Percentiles rank a stretch among this genome's conserved stretches.
phyloP scores from a whole-genome alignment of 2,888 invertebrate species.

The Lathronympha strigana region DNA sequence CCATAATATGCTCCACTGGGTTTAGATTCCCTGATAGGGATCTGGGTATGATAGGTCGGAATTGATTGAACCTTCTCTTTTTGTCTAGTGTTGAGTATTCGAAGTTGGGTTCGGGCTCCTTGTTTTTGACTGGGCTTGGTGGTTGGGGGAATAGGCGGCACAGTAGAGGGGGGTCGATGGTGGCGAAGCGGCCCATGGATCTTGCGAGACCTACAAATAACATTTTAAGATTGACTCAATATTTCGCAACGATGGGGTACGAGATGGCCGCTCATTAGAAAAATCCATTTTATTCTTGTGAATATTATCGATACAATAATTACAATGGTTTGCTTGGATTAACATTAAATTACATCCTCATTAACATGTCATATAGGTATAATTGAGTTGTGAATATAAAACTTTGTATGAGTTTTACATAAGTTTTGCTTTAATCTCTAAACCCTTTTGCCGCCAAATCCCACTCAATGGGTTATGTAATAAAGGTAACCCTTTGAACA shows the following conservation, averaged over 20 bases:
- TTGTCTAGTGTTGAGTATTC: conserved; percentile 84
- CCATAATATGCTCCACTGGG: conserved; percentile 80
- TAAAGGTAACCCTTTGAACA: too few relatives aligned
- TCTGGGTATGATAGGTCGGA: conserved; percentile 95
- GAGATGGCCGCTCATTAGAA: too few relatives aligned
- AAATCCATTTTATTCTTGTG: too few relatives aligned
- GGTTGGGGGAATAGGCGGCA: conserved; percentile 93
- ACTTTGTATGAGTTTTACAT: too few relatives aligned
- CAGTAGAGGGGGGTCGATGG: conserved; percentile 91
- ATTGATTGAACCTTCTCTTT: conserved; percentile 88
- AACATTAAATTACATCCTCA: too few relatives aligned
- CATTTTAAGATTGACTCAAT: not conserved
- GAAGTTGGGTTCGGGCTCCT: conserved; percentile 71
- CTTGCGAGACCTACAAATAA: conserved; percentile 88
- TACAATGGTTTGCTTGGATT: too few relatives aligned
- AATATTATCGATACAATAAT: too few relatives aligned
- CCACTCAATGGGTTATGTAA: too few relatives aligned
- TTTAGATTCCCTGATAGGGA: conserved; percentile 94
- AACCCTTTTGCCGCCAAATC: not conserved
- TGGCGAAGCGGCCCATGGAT: conserved; percentile 95
- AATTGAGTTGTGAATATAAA: too few relatives aligned
- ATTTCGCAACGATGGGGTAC: too few relatives aligned
- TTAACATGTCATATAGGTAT: too few relatives aligned
- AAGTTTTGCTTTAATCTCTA: not conserved
- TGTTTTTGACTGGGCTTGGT: conserved; percentile 83